Base-by-base conservation (phyloP, 2,113 vertebrate species). In the Colinus virginianus region DNA sequence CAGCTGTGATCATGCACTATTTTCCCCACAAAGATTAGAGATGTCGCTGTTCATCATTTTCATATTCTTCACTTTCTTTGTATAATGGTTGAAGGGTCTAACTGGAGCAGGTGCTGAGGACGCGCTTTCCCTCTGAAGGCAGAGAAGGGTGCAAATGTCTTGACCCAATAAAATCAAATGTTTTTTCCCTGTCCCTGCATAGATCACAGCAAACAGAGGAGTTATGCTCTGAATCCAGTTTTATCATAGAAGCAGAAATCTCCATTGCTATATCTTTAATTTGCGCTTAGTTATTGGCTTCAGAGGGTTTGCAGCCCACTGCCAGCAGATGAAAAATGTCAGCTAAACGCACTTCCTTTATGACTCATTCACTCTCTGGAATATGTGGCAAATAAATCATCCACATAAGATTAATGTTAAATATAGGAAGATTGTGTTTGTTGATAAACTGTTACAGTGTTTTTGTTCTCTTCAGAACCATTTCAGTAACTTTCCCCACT, bases 1-100 rank as follows among this genome's bases (percentile, higher is more conserved):
- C 88, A 93, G 82, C 85, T 94, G 88, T 91, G 91, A 87, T 71
- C 82, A 86, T 68, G 43, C 81, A 17, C 45, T 85, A 23, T 85
- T 87, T 87, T 83, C 59, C 51, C 45, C 2, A 1, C 38, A 91
- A 88, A 91, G 78, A 88, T 80, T 84, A 88, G 46, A 68, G 36
- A 51, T 59, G 69, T 86, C 76, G 78, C 13, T 67, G 46, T 59
- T 94, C 68, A 85, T 89, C 75, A 48, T 59, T 63, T 70, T 86
- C 55, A 21, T 90, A 38, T 14, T 88, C 84, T 92, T 78, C 36
- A 16, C 4, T 70, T 14, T 12, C 21, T 76, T 91, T 78, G 14
- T 75, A 17, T 40, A 42, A 82, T 40, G 48, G 20, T 36, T 62
- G 25, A 71, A 77, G 26, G 21, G 32, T 89, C 49, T 78, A 69